Conservation (phyloP, 2,797 vertebrate genomes). For the Mallotus villosus region DNA sequence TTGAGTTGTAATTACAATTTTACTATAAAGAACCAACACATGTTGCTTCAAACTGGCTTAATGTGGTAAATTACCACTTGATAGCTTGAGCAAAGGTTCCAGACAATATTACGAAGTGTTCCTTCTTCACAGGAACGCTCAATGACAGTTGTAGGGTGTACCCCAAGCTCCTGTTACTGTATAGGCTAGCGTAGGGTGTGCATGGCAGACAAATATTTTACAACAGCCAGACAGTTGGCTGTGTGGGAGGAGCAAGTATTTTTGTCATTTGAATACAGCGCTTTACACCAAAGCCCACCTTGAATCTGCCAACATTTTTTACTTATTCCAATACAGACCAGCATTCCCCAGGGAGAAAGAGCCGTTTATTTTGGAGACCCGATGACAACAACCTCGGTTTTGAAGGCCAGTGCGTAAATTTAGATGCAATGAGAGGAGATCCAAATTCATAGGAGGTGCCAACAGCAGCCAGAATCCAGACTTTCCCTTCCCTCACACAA, state of each 20-base stretch:
- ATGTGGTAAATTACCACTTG: neutral
- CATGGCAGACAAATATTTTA: conserved; percentile 33
- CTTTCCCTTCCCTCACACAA: conserved; percentile 62
- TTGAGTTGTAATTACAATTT: neutral
- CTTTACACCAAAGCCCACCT: conserved; percentile 62
- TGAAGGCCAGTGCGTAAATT: conserved; percentile 81
- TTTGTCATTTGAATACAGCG: conserved; percentile 53
- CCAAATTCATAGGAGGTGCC: conserved; percentile 78
- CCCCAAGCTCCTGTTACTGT: neutral
- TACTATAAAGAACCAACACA: neutral
- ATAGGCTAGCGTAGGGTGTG: neutral
- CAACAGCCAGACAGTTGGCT: conserved; percentile 46
- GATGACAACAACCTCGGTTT: conserved; percentile 80
- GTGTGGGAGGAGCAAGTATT: conserved; percentile 35
- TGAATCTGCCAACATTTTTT: conserved; percentile 70
- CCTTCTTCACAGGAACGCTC: conserved; percentile 9
- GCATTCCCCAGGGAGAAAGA: conserved; percentile 66
- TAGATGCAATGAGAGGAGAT: conserved; percentile 81
- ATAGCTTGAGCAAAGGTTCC: neutral
- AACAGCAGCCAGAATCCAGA: conserved; percentile 68
- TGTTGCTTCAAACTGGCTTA: neutral
- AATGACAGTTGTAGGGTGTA: conserved; percentile 22
- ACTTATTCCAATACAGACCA: conserved; percentile 68
- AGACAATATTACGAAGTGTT: neutral
- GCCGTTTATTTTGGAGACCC: conserved; percentile 79